phyloP scores from a whole-genome alignment of 2,797 vertebrate genomes.

The Myotis pilosus region DNA sequence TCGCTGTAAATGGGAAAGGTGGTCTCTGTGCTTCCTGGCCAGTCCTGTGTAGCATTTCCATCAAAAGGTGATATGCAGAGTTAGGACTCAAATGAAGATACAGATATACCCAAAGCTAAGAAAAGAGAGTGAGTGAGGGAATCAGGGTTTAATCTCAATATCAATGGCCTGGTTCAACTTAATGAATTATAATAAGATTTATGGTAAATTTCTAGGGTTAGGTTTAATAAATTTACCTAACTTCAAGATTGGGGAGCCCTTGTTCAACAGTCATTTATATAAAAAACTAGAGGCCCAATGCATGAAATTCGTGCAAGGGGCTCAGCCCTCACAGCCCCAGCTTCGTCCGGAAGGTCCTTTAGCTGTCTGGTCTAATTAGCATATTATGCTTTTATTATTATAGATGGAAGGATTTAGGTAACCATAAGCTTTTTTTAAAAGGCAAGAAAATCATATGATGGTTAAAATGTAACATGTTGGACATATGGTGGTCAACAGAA shows the following conservation, averaged over 20 bases:
- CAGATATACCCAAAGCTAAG: neutral
- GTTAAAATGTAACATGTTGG: neutral
- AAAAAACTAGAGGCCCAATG: neutral
- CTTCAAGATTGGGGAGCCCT: neutral
- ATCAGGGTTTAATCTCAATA: neutral
- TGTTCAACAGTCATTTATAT: neutral
- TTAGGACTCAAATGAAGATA: neutral
- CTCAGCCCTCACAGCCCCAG: too few species aligned
- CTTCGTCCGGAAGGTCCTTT: too few species aligned
- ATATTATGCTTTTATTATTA: too few species aligned
- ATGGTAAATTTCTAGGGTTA: neutral
- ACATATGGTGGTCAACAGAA: neutral
- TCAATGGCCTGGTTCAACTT: neutral
- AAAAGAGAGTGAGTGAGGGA: neutral
- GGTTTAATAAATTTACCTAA: neutral
- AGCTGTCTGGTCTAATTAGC: too few species aligned
- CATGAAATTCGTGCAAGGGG: too few species aligned
- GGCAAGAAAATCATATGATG: neutral
- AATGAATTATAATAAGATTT: neutral
- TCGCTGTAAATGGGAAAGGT: neutral
- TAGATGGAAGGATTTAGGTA: neutral
- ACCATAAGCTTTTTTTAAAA: neutral
- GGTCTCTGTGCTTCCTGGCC: neutral
- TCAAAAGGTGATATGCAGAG: neutral
- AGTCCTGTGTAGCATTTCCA: neutral